phyloP scores from a whole-genome alignment of 92 coral and sea anemone genomes.

The Porites divaricata region DNA sequence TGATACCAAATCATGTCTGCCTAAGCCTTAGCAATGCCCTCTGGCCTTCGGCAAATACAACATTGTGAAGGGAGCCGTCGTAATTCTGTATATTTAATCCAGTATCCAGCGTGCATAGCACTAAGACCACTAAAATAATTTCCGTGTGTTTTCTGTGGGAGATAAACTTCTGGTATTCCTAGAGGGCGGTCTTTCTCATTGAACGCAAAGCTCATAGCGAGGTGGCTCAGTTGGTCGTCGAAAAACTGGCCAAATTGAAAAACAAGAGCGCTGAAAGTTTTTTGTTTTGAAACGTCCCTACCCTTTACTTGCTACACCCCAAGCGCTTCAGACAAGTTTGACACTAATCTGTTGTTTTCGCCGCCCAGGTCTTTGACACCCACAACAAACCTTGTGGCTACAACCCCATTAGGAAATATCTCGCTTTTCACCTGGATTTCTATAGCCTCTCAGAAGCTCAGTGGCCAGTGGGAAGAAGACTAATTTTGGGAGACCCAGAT shows the following conservation, averaged over 20 bases:
- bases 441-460: not conserved
- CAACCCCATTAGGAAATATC: constrained; percentile 26
- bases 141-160: constrained; percentile 52
- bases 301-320: not conserved
- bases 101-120: constrained; percentile 28
- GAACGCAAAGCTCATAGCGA: constrained; percentile 35
- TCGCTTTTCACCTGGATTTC: constrained; percentile 7
- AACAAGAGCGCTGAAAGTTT: not conserved
- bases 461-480: constrained; percentile 29
- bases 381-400: constrained; percentile 34
- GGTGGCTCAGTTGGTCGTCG: constrained; percentile 36
- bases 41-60: not conserved
- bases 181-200: constrained; percentile 49
- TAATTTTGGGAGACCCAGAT: constrained; percentile 38
- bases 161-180: constrained; percentile 59
- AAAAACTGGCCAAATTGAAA: constrained; percentile 2
- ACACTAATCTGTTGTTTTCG: constrained; percentile 24
- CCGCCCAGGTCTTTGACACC: constrained; percentile 16
- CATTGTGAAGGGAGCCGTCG: not conserved
- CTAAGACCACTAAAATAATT: constrained; percentile 31
- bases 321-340: constrained; percentile 11
- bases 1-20: not conserved
- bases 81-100: constrained; percentile 15
- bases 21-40: not conserved
- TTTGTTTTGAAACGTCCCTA: not conserved